Evolutionary conservation across 2,113 vertebrate genomes (phyloP).

Genomic region (Hydrochoerus hydrochaeris): DNA sequence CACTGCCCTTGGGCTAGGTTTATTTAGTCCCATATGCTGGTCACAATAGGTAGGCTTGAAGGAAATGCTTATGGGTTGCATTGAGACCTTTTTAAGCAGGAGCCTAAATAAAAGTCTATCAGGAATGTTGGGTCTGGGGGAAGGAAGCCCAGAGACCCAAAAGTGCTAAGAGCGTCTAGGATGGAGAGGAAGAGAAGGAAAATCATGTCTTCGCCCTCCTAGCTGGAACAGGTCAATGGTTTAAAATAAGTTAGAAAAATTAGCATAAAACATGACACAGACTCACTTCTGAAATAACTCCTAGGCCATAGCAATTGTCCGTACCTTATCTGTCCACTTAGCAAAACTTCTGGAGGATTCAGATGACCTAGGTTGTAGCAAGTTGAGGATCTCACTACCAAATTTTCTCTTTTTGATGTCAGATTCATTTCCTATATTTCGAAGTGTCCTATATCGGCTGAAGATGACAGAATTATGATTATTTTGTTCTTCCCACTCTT

Average conservation of each 20-base stretch:
- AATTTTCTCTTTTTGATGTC: not conserved
- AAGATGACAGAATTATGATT: slow-evolving; percentile 21
- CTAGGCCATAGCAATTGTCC: not conserved
- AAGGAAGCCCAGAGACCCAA: not conserved
- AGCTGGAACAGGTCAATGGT: not conserved
- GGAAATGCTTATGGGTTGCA: not conserved
- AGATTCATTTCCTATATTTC: slow-evolving; percentile 80
- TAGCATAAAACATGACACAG: not conserved
- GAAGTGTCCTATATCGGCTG: slow-evolving; percentile 84
- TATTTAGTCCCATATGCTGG: not conserved
- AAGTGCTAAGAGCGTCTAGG: not conserved
- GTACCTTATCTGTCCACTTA: slow-evolving; percentile 73
- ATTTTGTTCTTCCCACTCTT: not conserved
- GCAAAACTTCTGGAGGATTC: slow-evolving; percentile 40
- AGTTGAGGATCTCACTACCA: accelerated
- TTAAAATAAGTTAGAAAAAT: not conserved
- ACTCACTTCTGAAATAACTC: not conserved
- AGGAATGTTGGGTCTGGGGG: not conserved
- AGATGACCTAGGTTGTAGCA: not conserved
- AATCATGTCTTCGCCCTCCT: not conserved
- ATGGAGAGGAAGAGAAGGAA: not conserved
- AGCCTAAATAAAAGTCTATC: not conserved
- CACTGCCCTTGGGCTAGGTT: not conserved
- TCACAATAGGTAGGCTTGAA: not conserved
- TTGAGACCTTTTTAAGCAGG: not conserved